These are phyloP conservation scores for Contarinia nasturtii DNA, from an alignment of 1,140 invertebrate genomes.

Conservation along the genomic window DNA sequence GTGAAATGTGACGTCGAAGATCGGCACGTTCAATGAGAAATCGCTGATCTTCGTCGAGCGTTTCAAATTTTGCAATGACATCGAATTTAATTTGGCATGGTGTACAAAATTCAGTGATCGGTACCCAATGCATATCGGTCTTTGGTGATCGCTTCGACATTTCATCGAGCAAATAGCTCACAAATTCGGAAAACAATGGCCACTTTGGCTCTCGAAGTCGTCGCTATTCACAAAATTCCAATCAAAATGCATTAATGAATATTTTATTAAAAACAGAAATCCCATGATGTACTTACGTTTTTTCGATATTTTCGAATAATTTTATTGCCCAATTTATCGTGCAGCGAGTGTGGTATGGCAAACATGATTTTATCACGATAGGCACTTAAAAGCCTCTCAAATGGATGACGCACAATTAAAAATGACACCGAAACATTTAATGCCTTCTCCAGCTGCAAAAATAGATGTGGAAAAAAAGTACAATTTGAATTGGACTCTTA, in stretches of 20 bases:
- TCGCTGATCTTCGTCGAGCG: constrained; percentile 65
- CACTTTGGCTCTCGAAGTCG: constrained; percentile 28
- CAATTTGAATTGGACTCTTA: neutral
- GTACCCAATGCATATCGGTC: constrained; percentile 83
- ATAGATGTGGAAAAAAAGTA: neutral
- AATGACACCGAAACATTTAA: constrained; percentile 50
- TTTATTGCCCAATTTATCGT: constrained; percentile 53
- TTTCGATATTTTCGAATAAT: constrained; percentile 53
- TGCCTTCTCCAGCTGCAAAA: constrained; percentile 16
- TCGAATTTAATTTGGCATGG: constrained; percentile 78
- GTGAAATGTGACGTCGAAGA: constrained; percentile 53
- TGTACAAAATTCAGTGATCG: constrained; percentile 68
- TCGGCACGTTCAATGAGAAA: constrained; percentile 58
- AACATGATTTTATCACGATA: constrained; percentile 78
- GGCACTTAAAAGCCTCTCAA: constrained; percentile 72
- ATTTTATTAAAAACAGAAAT: no score
- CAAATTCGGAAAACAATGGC: constrained; percentile 58
- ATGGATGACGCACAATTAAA: constrained; percentile 73
- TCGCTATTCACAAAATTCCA: no score
- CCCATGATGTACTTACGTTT: constrained; percentile 17
- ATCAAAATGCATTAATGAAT: no score
- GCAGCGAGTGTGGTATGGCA: constrained; percentile 58
- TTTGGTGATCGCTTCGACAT: constrained; percentile 34
- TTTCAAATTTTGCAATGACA: constrained; percentile 77
- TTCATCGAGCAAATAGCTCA: constrained; percentile 50